Evolutionary conservation across 2,797 vertebrate species (phyloP).

Genomic region (Limosa lapponica): DNA sequence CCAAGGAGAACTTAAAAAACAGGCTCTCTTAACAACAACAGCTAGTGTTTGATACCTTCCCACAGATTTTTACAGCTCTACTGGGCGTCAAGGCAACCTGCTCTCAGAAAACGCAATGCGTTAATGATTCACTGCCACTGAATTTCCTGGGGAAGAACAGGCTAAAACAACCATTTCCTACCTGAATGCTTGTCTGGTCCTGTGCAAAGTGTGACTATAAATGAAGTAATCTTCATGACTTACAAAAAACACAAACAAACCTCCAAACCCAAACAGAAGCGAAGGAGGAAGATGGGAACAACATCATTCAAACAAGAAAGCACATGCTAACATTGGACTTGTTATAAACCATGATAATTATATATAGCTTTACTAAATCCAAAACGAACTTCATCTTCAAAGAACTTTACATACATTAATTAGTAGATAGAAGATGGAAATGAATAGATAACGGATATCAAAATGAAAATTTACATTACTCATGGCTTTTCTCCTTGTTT

Average conservation of each 20-base stretch:
- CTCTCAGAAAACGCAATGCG: constrained; percentile 19
- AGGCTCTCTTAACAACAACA: neutral
- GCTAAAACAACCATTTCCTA: constrained; percentile 39
- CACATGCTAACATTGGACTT: neutral
- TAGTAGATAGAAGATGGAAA: neutral
- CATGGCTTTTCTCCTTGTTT: neutral
- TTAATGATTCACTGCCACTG: constrained; percentile 54
- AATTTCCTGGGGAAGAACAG: constrained; percentile 43
- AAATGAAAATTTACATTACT: neutral
- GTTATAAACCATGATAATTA: neutral
- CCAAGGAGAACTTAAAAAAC: neutral
- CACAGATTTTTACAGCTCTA: neutral
- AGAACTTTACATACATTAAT: neutral
- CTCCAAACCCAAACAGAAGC: neutral
- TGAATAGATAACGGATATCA: neutral
- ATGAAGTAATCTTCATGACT: neutral
- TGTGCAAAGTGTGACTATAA: neutral
- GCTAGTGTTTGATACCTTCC: neutral
- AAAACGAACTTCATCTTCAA: neutral
- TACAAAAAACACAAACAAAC: neutral
- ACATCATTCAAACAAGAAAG: neutral
- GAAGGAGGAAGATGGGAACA: neutral
- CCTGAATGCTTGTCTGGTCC: constrained; percentile 10
- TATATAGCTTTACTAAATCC: neutral
- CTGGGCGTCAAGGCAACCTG: constrained; percentile 19